A percentile compares a stretch with the other conserved stretches of the same genome.
Conservation (phyloP, 2,113 vertebrate genomes). For the Athene noctua region DNA sequence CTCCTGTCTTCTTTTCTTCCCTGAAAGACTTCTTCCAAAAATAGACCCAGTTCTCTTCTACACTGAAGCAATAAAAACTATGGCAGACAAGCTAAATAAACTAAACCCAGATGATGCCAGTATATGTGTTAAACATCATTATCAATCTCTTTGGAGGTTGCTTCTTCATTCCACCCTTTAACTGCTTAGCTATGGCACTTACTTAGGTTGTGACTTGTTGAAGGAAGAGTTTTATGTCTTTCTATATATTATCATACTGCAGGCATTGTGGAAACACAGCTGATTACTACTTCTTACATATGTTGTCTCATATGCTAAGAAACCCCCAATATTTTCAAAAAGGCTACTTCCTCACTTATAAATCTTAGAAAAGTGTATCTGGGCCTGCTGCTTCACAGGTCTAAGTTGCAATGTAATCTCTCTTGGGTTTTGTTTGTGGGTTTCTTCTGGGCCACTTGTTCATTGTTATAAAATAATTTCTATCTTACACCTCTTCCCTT, state of each 20-base stretch:
- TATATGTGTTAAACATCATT: not conserved
- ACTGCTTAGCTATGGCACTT: not conserved
- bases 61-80: not conserved
- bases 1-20: not conserved
- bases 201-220: not conserved
- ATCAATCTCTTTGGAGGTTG: not conserved
- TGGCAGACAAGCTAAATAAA: not conserved
- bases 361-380: not conserved
- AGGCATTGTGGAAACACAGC: not conserved
- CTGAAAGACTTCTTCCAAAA: not conserved
- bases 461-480: not conserved
- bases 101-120: not conserved
- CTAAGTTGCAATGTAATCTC: not conserved
- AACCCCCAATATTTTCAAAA: not conserved
- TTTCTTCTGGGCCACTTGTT: not conserved
- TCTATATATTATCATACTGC: not conserved
- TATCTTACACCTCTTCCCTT: not conserved
- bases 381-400: not conserved
- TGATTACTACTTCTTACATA: not conserved
- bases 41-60: not conserved
- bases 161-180: not conserved
- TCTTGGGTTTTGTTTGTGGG: not conserved
- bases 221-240: not conserved
- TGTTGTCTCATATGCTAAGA: not conserved
- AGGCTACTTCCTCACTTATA: not conserved